Conservation (phyloP, 2,113 vertebrate species). For the Neotoma lepida region DNA sequence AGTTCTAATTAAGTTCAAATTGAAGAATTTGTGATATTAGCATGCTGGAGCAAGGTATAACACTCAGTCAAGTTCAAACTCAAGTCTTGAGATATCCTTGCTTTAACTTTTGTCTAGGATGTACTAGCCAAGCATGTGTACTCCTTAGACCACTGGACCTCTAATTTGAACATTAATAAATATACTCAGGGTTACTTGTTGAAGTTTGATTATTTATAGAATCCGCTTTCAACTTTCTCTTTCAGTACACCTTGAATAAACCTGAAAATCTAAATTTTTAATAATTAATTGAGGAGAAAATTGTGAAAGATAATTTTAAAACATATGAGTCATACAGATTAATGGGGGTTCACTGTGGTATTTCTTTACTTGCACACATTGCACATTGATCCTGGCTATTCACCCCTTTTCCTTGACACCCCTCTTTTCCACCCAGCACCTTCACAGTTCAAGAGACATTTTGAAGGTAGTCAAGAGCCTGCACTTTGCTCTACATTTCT, state of each 20-base stretch:
- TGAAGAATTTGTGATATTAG: background rate
- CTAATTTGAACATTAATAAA: background rate
- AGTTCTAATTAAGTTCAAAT: constrained; percentile 6
- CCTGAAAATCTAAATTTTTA: constrained; percentile 14
- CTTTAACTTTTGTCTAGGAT: constrained; percentile 10
- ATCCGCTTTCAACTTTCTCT: background rate
- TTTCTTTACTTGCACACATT: background rate
- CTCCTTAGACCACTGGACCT: background rate
- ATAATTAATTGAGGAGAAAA: background rate
- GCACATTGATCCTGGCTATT: background rate
- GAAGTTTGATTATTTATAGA: background rate
- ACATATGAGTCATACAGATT: background rate
- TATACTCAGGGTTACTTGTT: background rate
- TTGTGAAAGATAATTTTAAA: background rate
- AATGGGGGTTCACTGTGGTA: background rate
- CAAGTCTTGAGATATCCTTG: background rate
- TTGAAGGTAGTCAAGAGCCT: background rate
- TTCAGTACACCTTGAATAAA: background rate
- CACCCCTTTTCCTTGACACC: background rate
- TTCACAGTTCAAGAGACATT: background rate
- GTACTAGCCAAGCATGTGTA: background rate
- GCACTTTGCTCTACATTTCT: background rate
- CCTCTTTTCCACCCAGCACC: background rate
- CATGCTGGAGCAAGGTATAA: background rate
- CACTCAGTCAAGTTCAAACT: constrained; percentile 6